Conservation (phyloP, 2,797 vertebrate species). For the Chromis chromis region DNA sequence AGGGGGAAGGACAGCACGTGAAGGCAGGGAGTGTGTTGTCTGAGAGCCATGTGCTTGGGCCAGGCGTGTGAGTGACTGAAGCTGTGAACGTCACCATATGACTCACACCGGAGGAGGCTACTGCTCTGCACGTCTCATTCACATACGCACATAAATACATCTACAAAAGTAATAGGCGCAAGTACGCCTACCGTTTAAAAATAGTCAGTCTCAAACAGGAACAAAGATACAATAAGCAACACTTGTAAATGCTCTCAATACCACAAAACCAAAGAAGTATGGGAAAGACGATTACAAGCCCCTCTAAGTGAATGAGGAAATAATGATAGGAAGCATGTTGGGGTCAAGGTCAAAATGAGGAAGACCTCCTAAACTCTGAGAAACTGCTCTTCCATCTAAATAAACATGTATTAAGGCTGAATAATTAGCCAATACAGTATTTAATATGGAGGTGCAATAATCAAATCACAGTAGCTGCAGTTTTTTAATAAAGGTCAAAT, state of each 20-base stretch:
- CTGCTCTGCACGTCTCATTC: conserved; percentile 41
- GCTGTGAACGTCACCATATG: conserved; percentile 62
- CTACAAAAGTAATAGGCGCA: conserved; percentile 20
- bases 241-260: background rate
- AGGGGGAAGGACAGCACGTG: conserved; percentile 70
- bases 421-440: no score
- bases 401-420: no score
- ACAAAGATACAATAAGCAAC: background rate
- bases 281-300: conserved; percentile 10
- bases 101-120: conserved; percentile 69
- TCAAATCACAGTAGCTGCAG: no score
- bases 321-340: background rate
- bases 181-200: conserved; percentile 30
- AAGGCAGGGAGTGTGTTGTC: conserved; percentile 79
- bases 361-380: background rate
- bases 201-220: conserved; percentile 22
- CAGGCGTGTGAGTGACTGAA: conserved; percentile 66
- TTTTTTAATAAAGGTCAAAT: no score
- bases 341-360: background rate
- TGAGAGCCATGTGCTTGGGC: conserved; percentile 77
- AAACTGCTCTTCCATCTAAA: no score
- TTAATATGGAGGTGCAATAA: no score
- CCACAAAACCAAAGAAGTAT: background rate
- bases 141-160: conserved; percentile 45
- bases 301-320: background rate